A percentile compares a stretch with the other conserved stretches of the same genome.
These are phyloP conservation scores for Nothobranchius furzeri DNA, from an alignment of 2,113 vertebrate genomes.

Conservation along the genomic window DNA sequence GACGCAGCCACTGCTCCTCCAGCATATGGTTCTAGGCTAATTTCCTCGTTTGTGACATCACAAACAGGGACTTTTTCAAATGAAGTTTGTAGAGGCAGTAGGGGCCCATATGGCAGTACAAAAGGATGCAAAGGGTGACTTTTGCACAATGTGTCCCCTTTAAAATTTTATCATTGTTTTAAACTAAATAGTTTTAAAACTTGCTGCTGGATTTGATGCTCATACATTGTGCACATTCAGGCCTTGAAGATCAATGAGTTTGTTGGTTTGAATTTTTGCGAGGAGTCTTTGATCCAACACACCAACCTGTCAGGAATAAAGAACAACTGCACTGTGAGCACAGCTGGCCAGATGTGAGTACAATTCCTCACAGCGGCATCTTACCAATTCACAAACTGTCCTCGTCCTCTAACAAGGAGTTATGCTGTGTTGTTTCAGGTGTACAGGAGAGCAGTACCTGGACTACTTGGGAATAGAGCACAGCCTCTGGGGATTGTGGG, in stretches of 20 bases:
- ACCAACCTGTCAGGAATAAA: conserved; percentile 3
- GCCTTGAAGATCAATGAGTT: conserved; percentile 90
- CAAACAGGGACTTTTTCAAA: no score
- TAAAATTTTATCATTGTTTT: no score
- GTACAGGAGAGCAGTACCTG: conserved; percentile 85
- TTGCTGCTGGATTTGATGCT: background rate
- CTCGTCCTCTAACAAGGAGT: background rate
- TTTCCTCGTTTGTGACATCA: no score
- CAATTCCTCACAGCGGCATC: background rate
- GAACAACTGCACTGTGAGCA: conserved; percentile 22
- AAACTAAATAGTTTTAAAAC: no score
- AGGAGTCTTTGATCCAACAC: conserved; percentile 15
- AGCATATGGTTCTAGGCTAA: no score
- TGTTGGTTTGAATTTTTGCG: conserved; percentile 83
- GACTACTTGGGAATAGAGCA: conserved; percentile 81
- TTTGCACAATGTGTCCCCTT: no score
- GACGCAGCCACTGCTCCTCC: no score
- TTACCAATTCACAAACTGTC: background rate
- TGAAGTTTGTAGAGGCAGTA: no score
- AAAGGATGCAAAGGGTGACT: no score
- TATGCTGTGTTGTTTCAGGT: conserved; percentile 63
- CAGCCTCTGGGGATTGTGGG: conserved; percentile 88
- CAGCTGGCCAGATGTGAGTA: conserved; percentile 65
- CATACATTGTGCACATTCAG: conserved; percentile 64
- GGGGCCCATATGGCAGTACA: no score